A percentile compares a stretch with the other conserved stretches of the same genome.
These are phyloP conservation scores for Aleiodes sp. DNA, from an alignment of 1,140 invertebrate genomes.

Conservation along the genomic window DNA sequence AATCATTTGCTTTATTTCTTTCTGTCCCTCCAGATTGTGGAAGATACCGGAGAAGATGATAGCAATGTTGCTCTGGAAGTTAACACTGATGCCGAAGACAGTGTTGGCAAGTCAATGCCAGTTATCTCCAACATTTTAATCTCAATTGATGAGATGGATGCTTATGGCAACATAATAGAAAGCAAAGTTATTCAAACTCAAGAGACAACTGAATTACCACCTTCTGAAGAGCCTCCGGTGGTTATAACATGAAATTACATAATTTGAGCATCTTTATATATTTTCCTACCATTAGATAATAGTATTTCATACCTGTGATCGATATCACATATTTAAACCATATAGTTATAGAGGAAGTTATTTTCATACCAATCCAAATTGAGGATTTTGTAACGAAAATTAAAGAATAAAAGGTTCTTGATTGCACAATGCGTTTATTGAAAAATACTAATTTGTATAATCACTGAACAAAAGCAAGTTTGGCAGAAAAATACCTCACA, in stretches of 20 bases:
- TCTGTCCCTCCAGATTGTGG: slow-evolving; percentile 38
- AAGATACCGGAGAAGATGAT: slow-evolving; percentile 42
- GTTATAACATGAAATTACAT: slow-evolving; percentile 50
- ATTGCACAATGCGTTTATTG: neutral
- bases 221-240: slow-evolving; percentile 52
- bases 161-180: slow-evolving; percentile 65
- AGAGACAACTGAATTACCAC: slow-evolving; percentile 58
- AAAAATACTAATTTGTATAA: neutral
- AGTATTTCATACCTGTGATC: neutral
- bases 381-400: neutral
- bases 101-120: slow-evolving; percentile 45
- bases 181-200: slow-evolving; percentile 62
- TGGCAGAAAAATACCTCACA: neutral
- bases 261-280: neutral
- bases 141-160: slow-evolving; percentile 67
- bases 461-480: neutral
- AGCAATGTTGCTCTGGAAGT: slow-evolving; percentile 18
- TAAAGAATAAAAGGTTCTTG: neutral
- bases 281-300: neutral
- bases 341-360: neutral
- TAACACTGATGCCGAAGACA: slow-evolving; percentile 27
- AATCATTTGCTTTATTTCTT: neutral
- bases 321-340: neutral
- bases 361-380: neutral
- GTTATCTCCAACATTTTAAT: slow-evolving; percentile 64